Conservation (phyloP, 2,797 vertebrate genomes). For the Threskiornis aethiopicus region DNA sequence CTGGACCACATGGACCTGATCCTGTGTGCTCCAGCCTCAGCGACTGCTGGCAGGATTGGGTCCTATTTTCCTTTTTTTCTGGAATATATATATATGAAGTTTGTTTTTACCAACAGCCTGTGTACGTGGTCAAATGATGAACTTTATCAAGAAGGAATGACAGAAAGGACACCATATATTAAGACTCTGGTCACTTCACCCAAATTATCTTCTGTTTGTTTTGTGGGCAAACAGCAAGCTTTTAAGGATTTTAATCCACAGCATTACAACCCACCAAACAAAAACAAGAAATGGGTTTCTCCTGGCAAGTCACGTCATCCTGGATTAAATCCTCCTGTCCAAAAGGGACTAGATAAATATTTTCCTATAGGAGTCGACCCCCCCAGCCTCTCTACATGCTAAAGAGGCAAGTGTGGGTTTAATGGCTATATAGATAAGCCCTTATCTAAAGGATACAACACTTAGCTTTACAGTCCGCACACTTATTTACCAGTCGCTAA, state of each 20-base stretch:
- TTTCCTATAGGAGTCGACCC: not conserved
- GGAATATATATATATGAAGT: not conserved
- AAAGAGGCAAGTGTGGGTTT: not conserved
- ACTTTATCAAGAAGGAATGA: not conserved
- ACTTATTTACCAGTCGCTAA: not conserved
- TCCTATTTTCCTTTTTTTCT: not conserved
- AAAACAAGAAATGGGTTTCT: not conserved
- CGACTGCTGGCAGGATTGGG: not conserved
- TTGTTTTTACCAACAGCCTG: not conserved
- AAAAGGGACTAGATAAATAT: not conserved
- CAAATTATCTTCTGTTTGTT: not conserved
- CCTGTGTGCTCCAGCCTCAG: not conserved
- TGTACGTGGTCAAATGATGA: not conserved
- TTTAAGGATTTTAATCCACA: not conserved
- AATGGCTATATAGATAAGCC: constrained; percentile 22
- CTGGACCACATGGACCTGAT: not conserved
- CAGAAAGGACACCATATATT: not conserved
- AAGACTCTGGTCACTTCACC: not conserved
- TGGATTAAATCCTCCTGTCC: not conserved
- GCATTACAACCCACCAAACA: not conserved
- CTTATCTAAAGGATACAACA: constrained; percentile 32
- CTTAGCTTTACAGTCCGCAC: not conserved
- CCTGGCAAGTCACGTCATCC: not conserved
- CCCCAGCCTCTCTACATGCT: not conserved
- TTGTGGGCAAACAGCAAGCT: not conserved